Evolutionary conservation across 2,113 vertebrate species (phyloP).

Genomic region (Dermatemys mawii): DNA sequence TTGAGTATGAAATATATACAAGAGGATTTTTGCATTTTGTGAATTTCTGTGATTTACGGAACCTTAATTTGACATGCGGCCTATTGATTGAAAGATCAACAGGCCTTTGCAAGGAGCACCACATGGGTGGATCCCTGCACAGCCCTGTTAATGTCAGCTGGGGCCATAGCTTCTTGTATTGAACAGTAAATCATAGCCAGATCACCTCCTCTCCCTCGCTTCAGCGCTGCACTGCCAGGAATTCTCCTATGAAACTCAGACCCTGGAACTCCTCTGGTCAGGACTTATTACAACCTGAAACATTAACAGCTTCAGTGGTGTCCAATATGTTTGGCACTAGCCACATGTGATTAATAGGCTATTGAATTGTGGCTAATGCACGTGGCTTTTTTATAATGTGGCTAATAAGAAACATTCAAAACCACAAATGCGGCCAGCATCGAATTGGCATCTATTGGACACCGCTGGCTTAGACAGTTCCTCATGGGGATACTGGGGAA

Average conservation of each 20-base stretch:
- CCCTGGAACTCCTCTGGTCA: not conserved
- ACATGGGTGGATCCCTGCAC: not conserved
- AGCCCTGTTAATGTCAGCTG: not conserved
- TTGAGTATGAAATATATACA: too few species aligned
- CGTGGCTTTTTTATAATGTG: too few species aligned
- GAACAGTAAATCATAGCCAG: not conserved
- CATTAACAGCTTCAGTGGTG: too few species aligned
- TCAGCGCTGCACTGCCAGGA: not conserved
- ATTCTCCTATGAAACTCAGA: not conserved
- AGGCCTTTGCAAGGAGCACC: not conserved
- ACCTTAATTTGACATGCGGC: not conserved
- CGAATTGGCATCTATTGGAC: too few species aligned
- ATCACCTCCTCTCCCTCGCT: not conserved
- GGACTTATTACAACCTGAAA: not conserved
- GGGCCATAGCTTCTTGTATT: not conserved
- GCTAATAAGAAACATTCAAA: too few species aligned
- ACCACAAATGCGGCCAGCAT: too few species aligned
- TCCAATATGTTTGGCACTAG: too few species aligned
- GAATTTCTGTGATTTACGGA: not conserved
- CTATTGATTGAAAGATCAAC: too few species aligned
- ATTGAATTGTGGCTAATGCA: too few species aligned
- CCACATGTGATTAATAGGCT: too few species aligned
- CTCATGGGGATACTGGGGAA: not conserved
- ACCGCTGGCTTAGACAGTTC: not conserved
- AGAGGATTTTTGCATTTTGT: not conserved